Base-by-base conservation (phyloP, 2,113 vertebrate genomes). In the Sialia sialis region DNA sequence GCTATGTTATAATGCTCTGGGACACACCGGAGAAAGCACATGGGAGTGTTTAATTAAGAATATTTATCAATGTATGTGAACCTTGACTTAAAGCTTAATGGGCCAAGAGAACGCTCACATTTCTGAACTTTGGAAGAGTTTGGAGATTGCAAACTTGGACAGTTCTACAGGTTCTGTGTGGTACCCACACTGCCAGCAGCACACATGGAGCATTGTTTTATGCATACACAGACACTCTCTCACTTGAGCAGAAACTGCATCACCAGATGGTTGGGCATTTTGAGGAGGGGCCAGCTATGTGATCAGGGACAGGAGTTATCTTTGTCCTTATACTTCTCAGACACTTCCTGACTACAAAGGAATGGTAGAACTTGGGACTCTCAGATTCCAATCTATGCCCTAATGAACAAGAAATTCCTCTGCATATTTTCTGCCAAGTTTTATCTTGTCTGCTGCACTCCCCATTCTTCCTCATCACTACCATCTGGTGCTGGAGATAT, bases 401-500 rank as follows among this genome's bases (percentile, higher is more conserved):
- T 86, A 88, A 95, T 30, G 11, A 94, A 91, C 59, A 86, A 86
- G 68, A 94, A 94, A 95, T 94, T 93, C 75, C 88, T 84, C 16
- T 52, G 55, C 63, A 48, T 86, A 51, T 90, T 95, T 93, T 90
- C 76, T 90, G 80, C 94, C 88, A 88, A 92, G 91, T 93, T 94
- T 95, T 89, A 87, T 95, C 96, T 96, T 90, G 89, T 90, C 72
- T 84, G 68, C 58, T 92, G 64, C 7, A 34, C 89, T 94, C 52
- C 27, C 87, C 59, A 64, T 95, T 92, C 76, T 93, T 96, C 89
- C 77, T 96, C 96, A 75, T 90, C 76, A 17, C 55, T 84, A 92
- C 90, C 89, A 95, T 87, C 89, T 95, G 96, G 77, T 92, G 86
- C 69, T 92, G 89, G 91, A 93, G 52, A 75, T 26, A 13, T 94